Base-by-base conservation (phyloP, 2,113 vertebrate species). In the Catharus fuscescens region DNA sequence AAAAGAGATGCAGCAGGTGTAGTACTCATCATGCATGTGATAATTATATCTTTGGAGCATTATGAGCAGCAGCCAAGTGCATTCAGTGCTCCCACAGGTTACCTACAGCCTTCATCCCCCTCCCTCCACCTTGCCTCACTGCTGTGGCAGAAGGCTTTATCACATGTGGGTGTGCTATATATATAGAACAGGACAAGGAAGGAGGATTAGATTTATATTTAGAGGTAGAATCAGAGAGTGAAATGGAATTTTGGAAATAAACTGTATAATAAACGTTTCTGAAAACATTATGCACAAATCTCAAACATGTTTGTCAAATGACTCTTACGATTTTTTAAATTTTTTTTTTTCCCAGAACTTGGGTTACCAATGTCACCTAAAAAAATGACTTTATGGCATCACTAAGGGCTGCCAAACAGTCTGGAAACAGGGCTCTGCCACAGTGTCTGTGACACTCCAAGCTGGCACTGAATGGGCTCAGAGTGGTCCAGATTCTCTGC, bases 1-100 rank as follows among this genome's bases (percentile, higher is more conserved):
- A 91, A 85, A 96, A 94, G 71, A 93, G 93, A 94, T 96, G 80
- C 96, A 94, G 96, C 97, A 98, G 97, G 96, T 98, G 95, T 97
- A 95, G 90, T 95, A 96, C 80, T 92, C 95, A 96, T 97, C 53
- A 62, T 67, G 79, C 93, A 77, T 97, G 93, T 91, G 95, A 93
- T 97, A 96, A 98, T 97, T 97, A 70, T 74, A 96, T 94, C 96
- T 96, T 96, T 76, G 74, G 91, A 97, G 92, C 82, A 78, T 81
- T n/a, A 60, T 65, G 89, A 93, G 53, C 94, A 93, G 59, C 88
- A 96, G 94, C 95, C 93, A 97, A 97, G 64, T 76, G 96, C 86
- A 92, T 97, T 96, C 86, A 95, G 65, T 86, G 94, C 92, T 97
- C 91, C 34, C 86, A 96, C 95, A 96, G 69, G 69, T 93, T 96